Percentiles rank a stretch among this genome's conserved stretches.
These are phyloP conservation scores for Cariama cristata DNA, from an alignment of 2,113 vertebrate genomes.

Conservation along the genomic window DNA sequence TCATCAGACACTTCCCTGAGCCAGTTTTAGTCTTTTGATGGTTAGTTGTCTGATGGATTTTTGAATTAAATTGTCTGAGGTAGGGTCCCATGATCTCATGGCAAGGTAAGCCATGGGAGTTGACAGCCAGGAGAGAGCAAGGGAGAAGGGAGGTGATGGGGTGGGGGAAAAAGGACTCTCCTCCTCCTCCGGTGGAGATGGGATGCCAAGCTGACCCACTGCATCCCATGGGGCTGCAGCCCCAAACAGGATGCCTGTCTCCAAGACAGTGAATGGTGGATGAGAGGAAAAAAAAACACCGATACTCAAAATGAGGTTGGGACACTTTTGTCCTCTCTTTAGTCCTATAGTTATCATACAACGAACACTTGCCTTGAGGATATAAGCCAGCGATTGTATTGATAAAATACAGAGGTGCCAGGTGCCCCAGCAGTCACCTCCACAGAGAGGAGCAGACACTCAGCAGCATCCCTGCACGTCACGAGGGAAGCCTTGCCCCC, in stretches of 20 bases:
- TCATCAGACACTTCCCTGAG: not conserved
- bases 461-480: rapidly evolving
- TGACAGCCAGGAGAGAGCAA: not conserved
- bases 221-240: not conserved
- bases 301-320: not conserved
- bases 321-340: not conserved
- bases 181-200: not conserved
- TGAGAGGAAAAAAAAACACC: not conserved
- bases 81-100: not conserved
- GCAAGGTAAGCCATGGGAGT: not conserved
- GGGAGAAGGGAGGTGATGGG: not conserved
- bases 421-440: not conserved
- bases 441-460: not conserved
- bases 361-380: not conserved
- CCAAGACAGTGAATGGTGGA: not conserved
- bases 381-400: not conserved
- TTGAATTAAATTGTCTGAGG: not conserved
- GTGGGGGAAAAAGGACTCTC: not conserved
- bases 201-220: not conserved
- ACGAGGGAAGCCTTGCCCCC: not conserved
- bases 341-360: not conserved
- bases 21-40: not conserved
- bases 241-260: not conserved
- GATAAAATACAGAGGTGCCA: not conserved
- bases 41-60: not conserved